Percentiles rank a stretch among this genome's conserved stretches.
Conservation (phyloP, 2,113 vertebrate species). For the Otis tarda region DNA sequence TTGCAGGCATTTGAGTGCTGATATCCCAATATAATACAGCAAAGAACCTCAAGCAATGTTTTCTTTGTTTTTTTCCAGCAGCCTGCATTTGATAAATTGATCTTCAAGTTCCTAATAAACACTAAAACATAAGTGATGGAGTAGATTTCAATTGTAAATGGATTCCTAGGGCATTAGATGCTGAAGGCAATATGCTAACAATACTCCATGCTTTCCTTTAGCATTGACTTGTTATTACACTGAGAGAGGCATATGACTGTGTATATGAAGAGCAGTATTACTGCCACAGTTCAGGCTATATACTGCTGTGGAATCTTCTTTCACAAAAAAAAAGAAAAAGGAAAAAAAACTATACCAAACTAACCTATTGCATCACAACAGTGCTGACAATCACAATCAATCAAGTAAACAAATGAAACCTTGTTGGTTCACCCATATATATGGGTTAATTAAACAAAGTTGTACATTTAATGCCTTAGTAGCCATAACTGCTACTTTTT, state of each 20-base stretch:
- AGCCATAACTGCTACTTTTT: not conserved
- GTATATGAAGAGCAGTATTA: not conserved
- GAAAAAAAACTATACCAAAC: not conserved
- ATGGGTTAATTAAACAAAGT: not conserved
- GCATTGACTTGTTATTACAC: not conserved
- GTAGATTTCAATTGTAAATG: not conserved
- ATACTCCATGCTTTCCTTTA: not conserved
- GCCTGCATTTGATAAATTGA: constrained; percentile 25
- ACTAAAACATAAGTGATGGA: constrained; percentile 2
- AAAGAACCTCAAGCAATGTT: not conserved
- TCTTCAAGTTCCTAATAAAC: constrained; percentile 7
- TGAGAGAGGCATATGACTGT: not conserved
- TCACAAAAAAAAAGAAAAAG: not conserved
- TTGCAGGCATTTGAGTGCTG: not conserved
- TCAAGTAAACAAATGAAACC: not conserved
- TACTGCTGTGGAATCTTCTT: not conserved
- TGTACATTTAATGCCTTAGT: not conserved
- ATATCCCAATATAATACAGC: not conserved
- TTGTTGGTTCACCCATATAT: not conserved
- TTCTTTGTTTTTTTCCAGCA: not conserved
- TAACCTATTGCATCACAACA: not conserved
- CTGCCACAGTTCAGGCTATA: not conserved
- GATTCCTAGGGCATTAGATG: not conserved
- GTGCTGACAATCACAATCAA: not conserved
- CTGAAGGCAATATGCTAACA: not conserved